Evolutionary conservation across 2,888 invertebrate genomes (phyloP).

Genomic region (Stictocephala bisonia): DNA sequence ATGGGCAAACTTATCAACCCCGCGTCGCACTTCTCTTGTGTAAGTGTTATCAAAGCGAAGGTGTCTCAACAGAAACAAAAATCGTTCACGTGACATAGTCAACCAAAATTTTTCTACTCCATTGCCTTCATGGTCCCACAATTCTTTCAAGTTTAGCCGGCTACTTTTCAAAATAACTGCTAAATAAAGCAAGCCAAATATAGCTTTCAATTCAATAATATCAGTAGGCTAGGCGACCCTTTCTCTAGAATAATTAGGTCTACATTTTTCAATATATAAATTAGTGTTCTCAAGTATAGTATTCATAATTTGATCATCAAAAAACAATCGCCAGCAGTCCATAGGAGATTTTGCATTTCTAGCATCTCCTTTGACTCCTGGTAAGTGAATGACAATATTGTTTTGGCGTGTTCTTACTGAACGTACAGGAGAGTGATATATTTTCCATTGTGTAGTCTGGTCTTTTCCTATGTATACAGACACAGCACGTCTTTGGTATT

Average conservation of each 20-base stretch:
- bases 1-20: constrained; percentile 25
- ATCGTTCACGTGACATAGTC: constrained; percentile 6
- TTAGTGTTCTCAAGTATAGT: not conserved
- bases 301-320: not conserved
- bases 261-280: not conserved
- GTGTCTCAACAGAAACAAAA: constrained; percentile 4
- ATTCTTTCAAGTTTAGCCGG: not conserved
- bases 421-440: not conserved
- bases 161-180: not conserved
- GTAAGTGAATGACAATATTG: constrained; percentile 4
- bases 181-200: constrained; percentile 10
- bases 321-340: constrained; percentile 2
- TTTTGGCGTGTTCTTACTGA: not conserved
- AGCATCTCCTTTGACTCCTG: too few relatives aligned
- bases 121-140: not conserved
- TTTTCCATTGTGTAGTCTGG: not conserved
- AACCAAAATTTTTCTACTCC: not conserved
- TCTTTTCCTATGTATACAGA: not conserved
- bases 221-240: not conserved
- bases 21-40: too few relatives aligned
- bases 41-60: constrained; percentile 27
- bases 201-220: constrained; percentile 3
- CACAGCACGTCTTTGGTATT: not conserved
- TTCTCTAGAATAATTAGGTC: constrained; percentile 1
- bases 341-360: not conserved